Base-by-base conservation (phyloP, 1,140 invertebrate genomes). In the Drosophila azteca region DNA sequence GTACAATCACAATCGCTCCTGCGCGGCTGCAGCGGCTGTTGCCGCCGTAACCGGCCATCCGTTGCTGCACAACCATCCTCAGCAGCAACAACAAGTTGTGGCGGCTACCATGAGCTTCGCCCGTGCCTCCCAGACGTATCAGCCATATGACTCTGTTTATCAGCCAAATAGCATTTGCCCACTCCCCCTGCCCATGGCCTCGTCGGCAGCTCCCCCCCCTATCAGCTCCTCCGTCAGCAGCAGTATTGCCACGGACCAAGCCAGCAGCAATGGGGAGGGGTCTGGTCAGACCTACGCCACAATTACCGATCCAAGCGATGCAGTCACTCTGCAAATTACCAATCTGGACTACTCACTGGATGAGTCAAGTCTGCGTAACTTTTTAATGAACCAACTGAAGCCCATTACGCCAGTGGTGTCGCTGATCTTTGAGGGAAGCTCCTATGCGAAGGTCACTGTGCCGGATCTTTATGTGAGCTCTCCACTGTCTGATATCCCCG, bases 291-390 rank as follows among this genome's bases (percentile, higher is more conserved):
- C 15, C 41, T 60, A 63, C 58, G 55, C 63, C 24, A 70, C 48
- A 31, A 53, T 64, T 6, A 59, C 53, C 6, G 69, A 89, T 53
- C 46, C 55, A 9, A 87, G 61, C 41, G 77, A 90, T 49, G 58
- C 84, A 1, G 77, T 92, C 6, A 92, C 87, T 11, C 66, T 92
- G 43, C 91, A 92, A 60, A 90, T 92, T 0, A 92, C 88, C n/a
- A 92, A 92, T 66, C 53, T 92, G 43, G 91, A 92, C 52, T 91
- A 90, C 60, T 85, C 90, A 15, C 74, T 91, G 65, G 91, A 92
- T 50, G 91, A 92, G 46, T 35, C 64, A 22, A 90, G 68, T 52
- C 64, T 92, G 43, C 77, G 83, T 13, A 83, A 79, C 26, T 91
- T 91, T 24, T 54, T 92, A 0, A 70, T 92, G 64, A 84, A 65